A percentile compares a stretch with the other conserved stretches of the same genome.
phyloP scores from a whole-genome alignment of 2,888 invertebrate genomes.

The Patella pellucida region DNA sequence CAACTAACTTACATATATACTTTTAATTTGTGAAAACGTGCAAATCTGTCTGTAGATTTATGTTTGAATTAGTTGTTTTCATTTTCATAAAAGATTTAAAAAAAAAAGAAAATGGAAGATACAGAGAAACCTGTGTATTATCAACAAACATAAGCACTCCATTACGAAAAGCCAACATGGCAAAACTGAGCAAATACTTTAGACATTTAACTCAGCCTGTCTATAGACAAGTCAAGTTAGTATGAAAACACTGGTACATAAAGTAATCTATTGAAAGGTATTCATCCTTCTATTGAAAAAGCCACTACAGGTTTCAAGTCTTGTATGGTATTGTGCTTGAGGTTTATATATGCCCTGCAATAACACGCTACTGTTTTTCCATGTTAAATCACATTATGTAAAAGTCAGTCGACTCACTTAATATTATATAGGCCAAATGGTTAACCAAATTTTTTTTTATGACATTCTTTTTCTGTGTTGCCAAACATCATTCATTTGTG shows the following conservation, averaged over 20 bases:
- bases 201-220: constrained; percentile 2
- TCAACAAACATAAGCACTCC: constrained; percentile 10
- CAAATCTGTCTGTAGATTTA: too few species aligned
- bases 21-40: too few species aligned
- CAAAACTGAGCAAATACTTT: constrained; percentile 4
- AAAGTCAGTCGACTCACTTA: too few species aligned
- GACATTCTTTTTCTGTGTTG: not conserved
- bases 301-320: constrained; percentile 2
- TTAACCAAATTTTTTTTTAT: not conserved
- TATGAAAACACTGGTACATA: constrained; percentile 2
- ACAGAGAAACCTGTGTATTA: not conserved
- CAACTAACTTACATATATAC: too few species aligned
- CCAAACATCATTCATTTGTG: not conserved
- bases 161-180: constrained; percentile 4
- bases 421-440: not conserved
- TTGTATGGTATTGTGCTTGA: not conserved
- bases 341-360: constrained; percentile 10
- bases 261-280: constrained; percentile 7
- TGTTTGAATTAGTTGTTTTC: too few species aligned
- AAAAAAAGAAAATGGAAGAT: not conserved
- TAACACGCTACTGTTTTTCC: not conserved
- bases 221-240: not conserved
- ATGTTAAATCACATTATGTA: not conserved
- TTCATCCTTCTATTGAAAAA: constrained; percentile 1
- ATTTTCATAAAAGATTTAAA: not conserved